Percentiles rank a stretch among this genome's conserved stretches.
These are phyloP conservation scores for Carassius auratus DNA, from an alignment of 2,113 vertebrate species.

Conservation along the genomic window DNA sequence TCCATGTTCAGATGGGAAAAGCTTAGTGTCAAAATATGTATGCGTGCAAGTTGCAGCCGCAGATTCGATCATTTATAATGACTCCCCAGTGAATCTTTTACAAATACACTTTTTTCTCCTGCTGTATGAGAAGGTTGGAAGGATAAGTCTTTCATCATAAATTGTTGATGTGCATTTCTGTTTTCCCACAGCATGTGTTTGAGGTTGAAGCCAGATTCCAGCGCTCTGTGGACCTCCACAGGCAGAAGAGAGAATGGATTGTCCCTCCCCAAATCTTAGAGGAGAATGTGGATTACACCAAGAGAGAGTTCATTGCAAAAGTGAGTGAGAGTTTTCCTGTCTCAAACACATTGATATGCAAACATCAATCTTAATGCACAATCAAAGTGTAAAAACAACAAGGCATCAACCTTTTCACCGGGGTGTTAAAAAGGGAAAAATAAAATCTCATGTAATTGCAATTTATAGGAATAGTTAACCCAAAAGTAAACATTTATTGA, in stretches of 20 bases:
- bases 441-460: not conserved
- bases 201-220: conserved; percentile 20
- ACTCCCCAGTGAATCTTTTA: not conserved
- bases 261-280: conserved; percentile 54
- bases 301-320: conserved; percentile 44
- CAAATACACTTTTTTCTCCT: not conserved
- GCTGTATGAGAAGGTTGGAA: not conserved
- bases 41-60: not conserved
- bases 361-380: not conserved
- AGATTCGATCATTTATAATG: not conserved
- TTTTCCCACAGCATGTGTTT: conserved; percentile 17
- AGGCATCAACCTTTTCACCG: not conserved
- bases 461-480: no score
- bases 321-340: conserved; percentile 31
- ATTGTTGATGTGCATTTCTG: not conserved
- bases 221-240: conserved; percentile 22
- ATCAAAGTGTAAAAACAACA: not conserved
- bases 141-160: not conserved
- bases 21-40: not conserved
- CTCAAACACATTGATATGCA: not conserved
- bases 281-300: conserved; percentile 54
- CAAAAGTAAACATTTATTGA: no score
- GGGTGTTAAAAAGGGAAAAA: not conserved
- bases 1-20: not conserved
- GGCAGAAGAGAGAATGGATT: conserved; percentile 58